Evolutionary conservation across 2,797 vertebrate genomes (phyloP).

Genomic region (Varecia variegata): DNA sequence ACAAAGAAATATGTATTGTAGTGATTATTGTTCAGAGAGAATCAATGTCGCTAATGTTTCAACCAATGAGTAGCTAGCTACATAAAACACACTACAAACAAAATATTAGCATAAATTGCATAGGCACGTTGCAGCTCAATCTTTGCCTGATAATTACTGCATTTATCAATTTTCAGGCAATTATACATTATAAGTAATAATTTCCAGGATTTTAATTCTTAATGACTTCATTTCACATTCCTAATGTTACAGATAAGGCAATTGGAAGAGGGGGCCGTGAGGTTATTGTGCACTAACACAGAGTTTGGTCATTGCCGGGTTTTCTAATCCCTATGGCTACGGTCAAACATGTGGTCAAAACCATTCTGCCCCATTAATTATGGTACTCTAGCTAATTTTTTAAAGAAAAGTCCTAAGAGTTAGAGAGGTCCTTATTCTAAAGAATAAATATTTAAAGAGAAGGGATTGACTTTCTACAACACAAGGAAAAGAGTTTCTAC

Average conservation of each 20-base stretch:
- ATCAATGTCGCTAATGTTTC: neutral
- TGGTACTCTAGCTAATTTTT: neutral
- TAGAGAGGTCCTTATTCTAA: neutral
- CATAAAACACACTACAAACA: neutral
- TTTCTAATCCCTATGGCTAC: neutral
- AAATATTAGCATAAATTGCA: neutral
- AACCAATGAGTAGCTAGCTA: neutral
- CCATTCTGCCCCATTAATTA: neutral
- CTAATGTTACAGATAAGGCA: neutral
- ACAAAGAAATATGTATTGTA: neutral
- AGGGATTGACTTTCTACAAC: neutral
- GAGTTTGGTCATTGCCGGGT: neutral
- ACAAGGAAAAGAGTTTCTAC: neutral
- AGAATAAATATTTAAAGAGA: slow-evolving; percentile 7
- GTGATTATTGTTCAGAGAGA: neutral
- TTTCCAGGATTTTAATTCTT: slow-evolving; percentile 4
- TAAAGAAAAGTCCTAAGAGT: neutral
- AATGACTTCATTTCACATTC: slow-evolving; percentile 19
- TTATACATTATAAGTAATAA: neutral
- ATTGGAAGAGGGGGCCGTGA: neutral
- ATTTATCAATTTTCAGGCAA: slow-evolving; percentile 25
- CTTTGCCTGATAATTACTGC: neutral
- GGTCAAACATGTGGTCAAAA: neutral
- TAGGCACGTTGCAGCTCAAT: neutral
- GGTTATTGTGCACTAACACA: neutral